Percentiles rank a stretch among this genome's conserved stretches.
Evolutionary conservation across 2,113 vertebrate species (phyloP).

Genomic region (Thermophis baileyi): DNA sequence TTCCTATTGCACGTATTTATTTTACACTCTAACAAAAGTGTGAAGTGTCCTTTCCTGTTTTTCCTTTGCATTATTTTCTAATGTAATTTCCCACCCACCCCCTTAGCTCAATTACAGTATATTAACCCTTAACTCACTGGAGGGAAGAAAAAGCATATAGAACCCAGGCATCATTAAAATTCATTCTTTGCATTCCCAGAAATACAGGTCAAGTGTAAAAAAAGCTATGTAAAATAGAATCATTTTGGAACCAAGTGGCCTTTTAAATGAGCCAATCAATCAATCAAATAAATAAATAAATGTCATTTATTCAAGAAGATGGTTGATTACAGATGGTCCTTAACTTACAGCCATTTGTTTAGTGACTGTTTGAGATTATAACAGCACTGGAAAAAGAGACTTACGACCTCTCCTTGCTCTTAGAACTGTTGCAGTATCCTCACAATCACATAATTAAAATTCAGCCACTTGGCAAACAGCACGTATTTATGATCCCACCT

Average conservation of each 20-base stretch:
- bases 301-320: not conserved
- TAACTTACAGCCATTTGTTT: no score
- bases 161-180: not conserved
- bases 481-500: not conserved
- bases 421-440: not conserved
- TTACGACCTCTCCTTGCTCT: not conserved
- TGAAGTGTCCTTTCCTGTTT: conserved; percentile 8
- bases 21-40: conserved; percentile 18
- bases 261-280: not conserved
- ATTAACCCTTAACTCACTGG: not conserved
- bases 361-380: not conserved
- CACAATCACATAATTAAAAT: not conserved
- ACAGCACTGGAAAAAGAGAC: not conserved
- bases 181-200: not conserved
- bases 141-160: not conserved
- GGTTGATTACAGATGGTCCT: not conserved
- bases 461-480: not conserved
- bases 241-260: not conserved
- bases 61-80: not conserved
- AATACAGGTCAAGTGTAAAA: not conserved
- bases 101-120: not conserved
- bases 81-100: not conserved
- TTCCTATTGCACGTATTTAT: not conserved
- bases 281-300: not conserved
- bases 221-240: not conserved